Base-by-base conservation (phyloP, 2,113 vertebrate genomes). In the Pyxicephalus adspersus region DNA sequence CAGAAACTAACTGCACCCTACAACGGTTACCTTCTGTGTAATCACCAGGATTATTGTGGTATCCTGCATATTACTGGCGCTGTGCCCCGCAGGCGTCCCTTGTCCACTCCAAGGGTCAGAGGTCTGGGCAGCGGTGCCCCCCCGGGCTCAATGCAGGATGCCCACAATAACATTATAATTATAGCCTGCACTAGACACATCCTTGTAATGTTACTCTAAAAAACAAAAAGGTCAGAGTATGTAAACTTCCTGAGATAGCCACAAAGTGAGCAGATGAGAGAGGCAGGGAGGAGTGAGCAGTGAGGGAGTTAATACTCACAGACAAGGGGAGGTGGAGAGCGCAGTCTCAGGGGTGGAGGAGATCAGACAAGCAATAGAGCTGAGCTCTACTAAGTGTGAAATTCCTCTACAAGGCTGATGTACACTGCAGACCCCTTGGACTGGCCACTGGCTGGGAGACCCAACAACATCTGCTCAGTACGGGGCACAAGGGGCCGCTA, bases 171-270 rank as follows among this genome's bases (percentile, higher is more conserved):
- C 22, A 34, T 25, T 20, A 60, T 25, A 34, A 22, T 3, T 63
- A 34, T 29, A 34, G 45, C 61, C 4, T 26, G 18, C 8, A 4
- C 29, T 25, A 31, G 65, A n/a, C 31, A 60, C 54, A 28, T 79
- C 65, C 51, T 31, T 9, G 17, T 31, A 52, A 55, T 57, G 51
- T 57, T 22, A 20, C 8, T 72, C 52, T n/a, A n/a, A n/a, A 66
- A 20, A 23, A 45, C 55, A 20, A 23, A 67, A 25, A 68, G 52
- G 76, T 57, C 54, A 68, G 20, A 67, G 38, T 18, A 45, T 70
- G 65, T 60, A 70, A 80, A 80, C 77, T 71, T 80, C 77, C 77
- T 71, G 55, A 80, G 77, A 63, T 45, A 18, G 54, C 51, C 18
- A 66, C 55, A 57, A 28, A 70, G 64, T 28, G 55, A 80, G 55